Base-by-base conservation (phyloP, 2,888 invertebrate species). In the Diachrysia chrysitis region DNA sequence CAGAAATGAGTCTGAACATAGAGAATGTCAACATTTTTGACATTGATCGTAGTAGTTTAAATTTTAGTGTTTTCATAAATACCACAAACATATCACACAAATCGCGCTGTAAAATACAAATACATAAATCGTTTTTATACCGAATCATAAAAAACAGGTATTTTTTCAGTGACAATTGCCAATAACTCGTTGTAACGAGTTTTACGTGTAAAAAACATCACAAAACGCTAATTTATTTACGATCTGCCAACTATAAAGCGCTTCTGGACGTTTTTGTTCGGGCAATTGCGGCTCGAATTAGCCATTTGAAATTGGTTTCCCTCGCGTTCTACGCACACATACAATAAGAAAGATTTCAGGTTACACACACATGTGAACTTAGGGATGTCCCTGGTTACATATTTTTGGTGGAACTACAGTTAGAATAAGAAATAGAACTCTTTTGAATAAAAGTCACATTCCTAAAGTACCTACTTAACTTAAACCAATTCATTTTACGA, bases 221-320 rank as follows among this genome's bases (percentile, higher is more conserved):
- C 86, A 71, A 73, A 71, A 75, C 68, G 79, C 81, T 89, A 90
- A 90, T 89, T 88, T 90, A 92, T 92, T 92, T 91, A 92, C 86
- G 82, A 90, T 81, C 89, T 89, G 90, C 83, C 87, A 87, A 85
- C 82, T 79, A 82, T 87, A 84, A 87, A 85, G 79, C 79, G 79
- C 73, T 79, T 82, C 77, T 69, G 79, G 73, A 82, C 77, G 73
- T 83, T 83, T 81, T 78, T 84, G 86, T 86, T 84, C 79, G 78
- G 81, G 83, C 83, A 84, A 83, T 85, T 83, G 81, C 78, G 76
- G 83, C 89, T 92, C 90, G 91, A 93, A 93, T 93, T 93, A 93
- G 92, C 92, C 90, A 86, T 91, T 92, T 88, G 85, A 90, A n/a
- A 93, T 92, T 89, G 91, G 85, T 90, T 87, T 86, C 86, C 82